A percentile compares a stretch with the other conserved stretches of the same genome.
Conservation (phyloP, 2,113 vertebrate species). For the Centropus bengalensis region DNA sequence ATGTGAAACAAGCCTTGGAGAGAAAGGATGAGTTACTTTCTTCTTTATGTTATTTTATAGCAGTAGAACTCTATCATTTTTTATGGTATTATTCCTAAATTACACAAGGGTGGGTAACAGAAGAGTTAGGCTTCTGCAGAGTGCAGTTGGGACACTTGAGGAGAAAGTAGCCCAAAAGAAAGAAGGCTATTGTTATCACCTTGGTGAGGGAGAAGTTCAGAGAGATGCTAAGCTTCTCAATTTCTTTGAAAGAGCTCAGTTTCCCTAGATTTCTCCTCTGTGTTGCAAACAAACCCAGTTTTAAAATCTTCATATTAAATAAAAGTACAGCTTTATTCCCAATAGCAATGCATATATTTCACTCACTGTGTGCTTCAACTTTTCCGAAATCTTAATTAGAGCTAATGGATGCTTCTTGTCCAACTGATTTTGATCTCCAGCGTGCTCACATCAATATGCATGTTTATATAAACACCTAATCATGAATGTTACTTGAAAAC, state of each 20-base stretch:
- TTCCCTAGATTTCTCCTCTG: not conserved
- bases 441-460: not conserved
- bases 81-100: not conserved
- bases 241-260: not conserved
- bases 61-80: not conserved
- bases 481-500: not conserved
- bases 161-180: not conserved
- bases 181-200: not conserved
- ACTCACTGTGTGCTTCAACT: not conserved
- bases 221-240: not conserved
- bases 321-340: not conserved
- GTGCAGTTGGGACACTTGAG: not conserved
- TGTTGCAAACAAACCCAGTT: not conserved
- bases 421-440: constrained; percentile 2
- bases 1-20: not conserved
- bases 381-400: not conserved
- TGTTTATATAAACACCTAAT: constrained; percentile 4
- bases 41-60: not conserved
- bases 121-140: not conserved
- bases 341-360: not conserved
- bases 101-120: not conserved
- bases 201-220: not conserved
- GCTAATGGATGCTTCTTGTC: not conserved
- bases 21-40: not conserved
- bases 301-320: not conserved